Evolutionary conservation across 2,888 invertebrate genomes (phyloP).

Genomic region (Nipponacmea schrenckii): DNA sequence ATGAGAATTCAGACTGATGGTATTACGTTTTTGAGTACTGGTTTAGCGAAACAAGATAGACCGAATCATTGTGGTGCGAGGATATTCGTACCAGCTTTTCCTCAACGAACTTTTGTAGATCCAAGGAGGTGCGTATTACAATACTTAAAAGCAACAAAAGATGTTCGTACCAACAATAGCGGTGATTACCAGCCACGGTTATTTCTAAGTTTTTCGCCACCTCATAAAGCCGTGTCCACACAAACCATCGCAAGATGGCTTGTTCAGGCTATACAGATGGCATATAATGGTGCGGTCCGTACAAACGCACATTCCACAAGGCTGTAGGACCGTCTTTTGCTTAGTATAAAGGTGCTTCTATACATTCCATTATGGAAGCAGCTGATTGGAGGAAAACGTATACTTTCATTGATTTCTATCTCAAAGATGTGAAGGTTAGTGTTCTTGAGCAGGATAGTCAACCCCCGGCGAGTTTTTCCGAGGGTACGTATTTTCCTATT

Average conservation of each 20-base stretch:
- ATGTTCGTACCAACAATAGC: neutral
- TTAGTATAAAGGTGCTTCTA: slow-evolving; percentile 5
- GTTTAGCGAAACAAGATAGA: neutral
- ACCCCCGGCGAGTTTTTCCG: slow-evolving; percentile 3
- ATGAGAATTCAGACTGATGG: neutral
- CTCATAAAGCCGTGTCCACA: neutral
- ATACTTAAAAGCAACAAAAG: no score
- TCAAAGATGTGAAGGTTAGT: neutral
- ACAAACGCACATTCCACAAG: slow-evolving; percentile 17
- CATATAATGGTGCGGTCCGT: neutral
- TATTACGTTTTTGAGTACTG: neutral
- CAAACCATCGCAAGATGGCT: slow-evolving; percentile 3
- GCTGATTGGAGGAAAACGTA: neutral
- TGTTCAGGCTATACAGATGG: slow-evolving; percentile 6
- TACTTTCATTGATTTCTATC: neutral
- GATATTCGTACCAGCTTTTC: neutral
- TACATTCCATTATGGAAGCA: neutral
- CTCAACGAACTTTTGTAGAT: neutral
- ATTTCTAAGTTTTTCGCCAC: neutral
- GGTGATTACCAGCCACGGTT: neutral
- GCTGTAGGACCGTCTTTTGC: slow-evolving; percentile 19
- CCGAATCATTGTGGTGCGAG: neutral
- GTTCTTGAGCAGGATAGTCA: neutral
- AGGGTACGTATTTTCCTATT: neutral
- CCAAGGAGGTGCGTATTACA: neutral